Base-by-base conservation (phyloP, 2,113 vertebrate genomes). In the Bubalus kerabau region DNA sequence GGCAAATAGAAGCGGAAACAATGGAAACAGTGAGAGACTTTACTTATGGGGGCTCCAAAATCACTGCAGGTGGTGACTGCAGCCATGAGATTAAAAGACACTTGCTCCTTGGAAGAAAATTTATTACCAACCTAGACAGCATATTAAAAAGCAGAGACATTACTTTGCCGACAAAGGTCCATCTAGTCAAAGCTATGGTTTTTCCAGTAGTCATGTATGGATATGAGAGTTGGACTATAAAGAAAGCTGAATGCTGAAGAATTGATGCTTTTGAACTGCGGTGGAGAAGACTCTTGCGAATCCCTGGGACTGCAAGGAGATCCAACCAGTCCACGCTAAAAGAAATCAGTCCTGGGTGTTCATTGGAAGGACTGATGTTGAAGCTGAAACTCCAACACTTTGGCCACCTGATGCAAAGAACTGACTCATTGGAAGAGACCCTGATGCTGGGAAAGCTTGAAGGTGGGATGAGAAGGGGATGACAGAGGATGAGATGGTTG, bases 191-290 rank as follows among this genome's bases (percentile, higher is more conserved):
- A 21, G 32, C 64, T 67, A 36, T 67, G 8, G 32, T 67, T 67
- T 67, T 36, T 67, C 64, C 32, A 36, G 8, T 67, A 5, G 32
- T 67, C 64, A 67, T 21, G 64, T 67, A 67, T 67, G 32, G 32
- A 67, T 36, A 32, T 0, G 64, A 67, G 64, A n/a, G 8, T 36
- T 67, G 17, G 32, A 36, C 64, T 19, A n/a, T 10, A 36, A 67
- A 10, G 4, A 67, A 21, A 67, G 64, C 32, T 67, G 4, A 67
- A 4, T 0, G 0, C 32, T 19, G 8, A 5, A 10, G 64, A 67
- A n/a, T 19, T 19, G 32, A 19, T 36, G 32, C 64, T 67, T 67
- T 67, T 67, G 64, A 67, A n/a, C 4, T 67, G 8, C 4, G 4
- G 32, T n/a, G 32, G n/a, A 71, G n/a, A 36, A 71, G n/a, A 71